phyloP scores from a whole-genome alignment of 2,113 vertebrate species.

The Hippocampus mohnikei region DNA sequence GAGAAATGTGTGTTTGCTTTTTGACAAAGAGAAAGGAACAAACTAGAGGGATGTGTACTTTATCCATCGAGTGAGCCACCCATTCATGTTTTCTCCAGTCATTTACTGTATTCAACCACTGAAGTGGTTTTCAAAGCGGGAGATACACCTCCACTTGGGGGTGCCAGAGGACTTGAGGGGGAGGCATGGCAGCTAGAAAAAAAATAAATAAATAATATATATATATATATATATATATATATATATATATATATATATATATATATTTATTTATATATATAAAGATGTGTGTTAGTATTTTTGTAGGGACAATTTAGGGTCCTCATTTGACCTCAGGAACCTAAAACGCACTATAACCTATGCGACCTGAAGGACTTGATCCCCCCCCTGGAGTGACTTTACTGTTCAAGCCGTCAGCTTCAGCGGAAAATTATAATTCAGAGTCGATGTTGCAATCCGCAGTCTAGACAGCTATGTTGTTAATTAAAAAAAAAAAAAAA shows the following conservation, averaged over 20 bases:
- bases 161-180: neutral
- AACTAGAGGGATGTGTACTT: neutral
- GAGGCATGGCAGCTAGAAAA: too few relatives aligned
- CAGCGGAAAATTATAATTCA: neutral
- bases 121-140: neutral
- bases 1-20: slow-evolving; percentile 1
- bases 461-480: slow-evolving; percentile 36
- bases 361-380: too few relatives aligned
- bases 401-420: slow-evolving; percentile 1
- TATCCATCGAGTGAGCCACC: neutral
- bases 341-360: neutral
- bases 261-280: too few relatives aligned
- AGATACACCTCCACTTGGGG: neutral
- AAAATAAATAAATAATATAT: too few relatives aligned
- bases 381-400: too few relatives aligned
- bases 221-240: too few relatives aligned
- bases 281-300: too few relatives aligned
- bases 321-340: neutral
- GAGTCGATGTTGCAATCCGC: neutral
- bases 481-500: slow-evolving; percentile 7
- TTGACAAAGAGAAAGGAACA: neutral
- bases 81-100: neutral
- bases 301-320: too few relatives aligned
- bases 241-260: too few relatives aligned
- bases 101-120: neutral